Conservation (phyloP, 1,140 invertebrate genomes). For the Panagrolaimus sp. region DNA sequence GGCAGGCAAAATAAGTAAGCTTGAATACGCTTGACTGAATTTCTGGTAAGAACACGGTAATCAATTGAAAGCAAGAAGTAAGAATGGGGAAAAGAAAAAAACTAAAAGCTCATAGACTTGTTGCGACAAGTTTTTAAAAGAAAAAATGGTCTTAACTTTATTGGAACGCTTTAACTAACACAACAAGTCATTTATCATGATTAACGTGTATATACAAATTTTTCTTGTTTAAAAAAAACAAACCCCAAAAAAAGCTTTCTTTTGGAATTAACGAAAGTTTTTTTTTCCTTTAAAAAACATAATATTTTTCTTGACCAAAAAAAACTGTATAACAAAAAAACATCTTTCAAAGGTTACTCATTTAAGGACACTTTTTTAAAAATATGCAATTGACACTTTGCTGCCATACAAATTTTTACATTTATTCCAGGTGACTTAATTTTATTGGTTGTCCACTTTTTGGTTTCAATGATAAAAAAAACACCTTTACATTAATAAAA, state of each 20-base stretch:
- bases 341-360: not conserved
- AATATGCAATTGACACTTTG: constrained; percentile 12
- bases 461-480: constrained; percentile 7
- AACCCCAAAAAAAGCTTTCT: too few species aligned
- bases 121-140: not conserved
- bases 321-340: too few species aligned
- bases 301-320: too few species aligned
- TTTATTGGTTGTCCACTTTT: constrained; percentile 14
- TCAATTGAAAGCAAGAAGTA: not conserved
- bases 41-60: constrained; percentile 17
- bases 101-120: not conserved
- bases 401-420: not conserved
- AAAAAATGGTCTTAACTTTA: not conserved
- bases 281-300: too few species aligned
- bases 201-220: not conserved
- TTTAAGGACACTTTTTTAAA: constrained; percentile 10
- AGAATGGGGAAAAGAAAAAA: too few species aligned
- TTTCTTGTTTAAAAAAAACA: too few species aligned
- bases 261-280: too few species aligned
- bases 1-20: too few species aligned
- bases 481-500: not conserved
- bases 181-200: constrained; percentile 19
- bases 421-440: constrained; percentile 15
- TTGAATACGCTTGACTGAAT: not conserved
- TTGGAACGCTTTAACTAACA: not conserved